Percentiles rank a stretch among this genome's conserved stretches.
Conservation (phyloP, 1,140 invertebrate species). For the Leptinotarsa lineolata region DNA sequence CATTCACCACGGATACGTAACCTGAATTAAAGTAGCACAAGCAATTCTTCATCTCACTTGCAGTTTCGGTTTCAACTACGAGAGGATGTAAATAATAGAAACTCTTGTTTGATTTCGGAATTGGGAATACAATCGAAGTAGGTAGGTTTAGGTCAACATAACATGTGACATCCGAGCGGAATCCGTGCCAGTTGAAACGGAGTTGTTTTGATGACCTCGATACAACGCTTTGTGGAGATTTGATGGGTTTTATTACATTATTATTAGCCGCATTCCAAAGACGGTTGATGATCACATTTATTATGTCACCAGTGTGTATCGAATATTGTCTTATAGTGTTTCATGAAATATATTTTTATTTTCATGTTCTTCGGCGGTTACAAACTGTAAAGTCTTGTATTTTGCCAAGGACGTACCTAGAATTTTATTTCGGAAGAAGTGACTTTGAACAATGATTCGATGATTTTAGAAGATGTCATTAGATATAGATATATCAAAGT, state of each 20-base stretch:
- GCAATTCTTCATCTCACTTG: constrained; percentile 16
- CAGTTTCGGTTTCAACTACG: background rate
- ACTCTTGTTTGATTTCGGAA: constrained; percentile 6
- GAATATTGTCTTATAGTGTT: too few relatives aligned
- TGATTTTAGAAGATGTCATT: too few relatives aligned
- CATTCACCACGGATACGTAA: constrained; percentile 18
- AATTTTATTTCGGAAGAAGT: too few relatives aligned
- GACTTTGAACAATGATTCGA: too few relatives aligned
- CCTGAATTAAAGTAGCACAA: constrained; percentile 15
- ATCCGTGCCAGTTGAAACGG: background rate
- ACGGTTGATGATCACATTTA: background rate
- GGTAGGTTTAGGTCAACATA: background rate
- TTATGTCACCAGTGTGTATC: background rate
- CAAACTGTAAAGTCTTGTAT: too few relatives aligned
- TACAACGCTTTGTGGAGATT: background rate
- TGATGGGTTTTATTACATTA: background rate
- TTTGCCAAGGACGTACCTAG: too few relatives aligned
- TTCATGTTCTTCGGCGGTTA: too few relatives aligned
- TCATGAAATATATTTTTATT: too few relatives aligned
- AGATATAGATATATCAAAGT: too few relatives aligned
- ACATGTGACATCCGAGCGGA: background rate
- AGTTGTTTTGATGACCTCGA: background rate
- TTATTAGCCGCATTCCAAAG: background rate
- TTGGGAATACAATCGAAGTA: constrained; percentile 2
- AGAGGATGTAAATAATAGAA: background rate